Base-by-base conservation (phyloP, 2,888 invertebrate genomes). In the Ellobium chinense region DNA sequence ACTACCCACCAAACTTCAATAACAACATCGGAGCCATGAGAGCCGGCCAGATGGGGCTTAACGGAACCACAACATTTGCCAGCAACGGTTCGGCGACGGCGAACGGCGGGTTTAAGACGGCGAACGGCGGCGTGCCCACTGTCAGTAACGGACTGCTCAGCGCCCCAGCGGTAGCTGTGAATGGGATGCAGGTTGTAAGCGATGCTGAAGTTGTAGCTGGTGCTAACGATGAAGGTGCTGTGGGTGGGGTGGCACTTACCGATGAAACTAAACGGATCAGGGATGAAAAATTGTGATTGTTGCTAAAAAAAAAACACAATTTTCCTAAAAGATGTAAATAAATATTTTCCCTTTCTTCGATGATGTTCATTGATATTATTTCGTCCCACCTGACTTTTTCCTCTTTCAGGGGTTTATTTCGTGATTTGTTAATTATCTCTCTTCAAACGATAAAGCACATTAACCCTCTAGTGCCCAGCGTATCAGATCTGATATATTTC, bases 1-100 rank as follows among this genome's bases (percentile, higher is more conserved):
- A 58, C 73, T 82, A 66, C 70, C 72, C 65, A 63, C 63, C 27
- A 68, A 39, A 76, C 29, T 78, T 37, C 66, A 69, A 75, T 76
- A 68, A 65, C 29, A 46, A 46, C 18, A 18, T 7, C 7, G 9
- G 18, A 46, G 46, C 7, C 46, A 18, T 46, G 7, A 46, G 46
- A 46, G 18, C 7, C 7, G 46, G 46, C 7, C 18, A 7, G 9
- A 46, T 18, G 46, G 46, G 18, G 18, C 7, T 7, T 46, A 7
- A 12, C 18, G 46, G 46, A 7, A 12, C 18, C 9, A n/a, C n/a
- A n/a, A n/a, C n/a, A n/a, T n/a, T n/a, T 18, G 60, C 60, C 60
- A 60, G 5, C 7, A 21, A 21, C n/a, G 60, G n/a, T 24, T 7
- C 14, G 9, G 5, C n/a, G 14, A 14, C n/a, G n/a, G n/a, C 60